Evolutionary conservation across 1,140 invertebrate genomes (phyloP).

Genomic region (Lordiphosa collinella): DNA sequence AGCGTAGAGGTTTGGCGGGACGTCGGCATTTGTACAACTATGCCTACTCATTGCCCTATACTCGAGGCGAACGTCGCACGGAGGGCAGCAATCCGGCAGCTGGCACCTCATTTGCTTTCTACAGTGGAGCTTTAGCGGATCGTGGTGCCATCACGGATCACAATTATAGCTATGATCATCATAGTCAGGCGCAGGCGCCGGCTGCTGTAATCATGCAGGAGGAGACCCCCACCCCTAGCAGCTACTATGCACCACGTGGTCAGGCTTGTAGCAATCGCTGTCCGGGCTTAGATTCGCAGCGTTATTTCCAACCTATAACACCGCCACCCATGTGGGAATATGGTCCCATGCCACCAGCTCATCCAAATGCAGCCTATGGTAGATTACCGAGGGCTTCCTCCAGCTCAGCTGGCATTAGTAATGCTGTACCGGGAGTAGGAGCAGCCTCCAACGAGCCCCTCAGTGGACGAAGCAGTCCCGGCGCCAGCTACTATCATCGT

Average conservation of each 20-base stretch:
- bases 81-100: constrained; percentile 12
- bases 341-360: constrained; percentile 9
- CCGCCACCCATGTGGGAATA: constrained; percentile 51
- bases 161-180: constrained; percentile 59
- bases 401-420: constrained; percentile 9
- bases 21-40: constrained; percentile 21
- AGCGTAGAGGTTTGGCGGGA: neutral
- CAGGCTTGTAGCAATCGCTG: constrained; percentile 30
- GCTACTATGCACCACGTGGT: constrained; percentile 23
- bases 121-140: constrained; percentile 54
- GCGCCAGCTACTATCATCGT: constrained; percentile 41
- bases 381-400: neutral
- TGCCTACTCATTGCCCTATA: constrained; percentile 21
- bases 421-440: too few relatives aligned
- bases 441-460: neutral
- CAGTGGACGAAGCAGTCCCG: constrained; percentile 40
- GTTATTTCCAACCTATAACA: constrained; percentile 56
- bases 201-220: constrained; percentile 29
- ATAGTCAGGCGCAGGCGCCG: constrained; percentile 27
- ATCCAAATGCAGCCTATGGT: constrained; percentile 1
- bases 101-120: constrained; percentile 63
- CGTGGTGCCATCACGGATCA: constrained; percentile 51
- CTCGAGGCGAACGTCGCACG: constrained; percentile 15
- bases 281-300: constrained; percentile 52
- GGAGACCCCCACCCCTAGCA: neutral